These are phyloP conservation scores for Episyrphus balteatus DNA, from an alignment of 1,140 invertebrate species.

Conservation along the genomic window DNA sequence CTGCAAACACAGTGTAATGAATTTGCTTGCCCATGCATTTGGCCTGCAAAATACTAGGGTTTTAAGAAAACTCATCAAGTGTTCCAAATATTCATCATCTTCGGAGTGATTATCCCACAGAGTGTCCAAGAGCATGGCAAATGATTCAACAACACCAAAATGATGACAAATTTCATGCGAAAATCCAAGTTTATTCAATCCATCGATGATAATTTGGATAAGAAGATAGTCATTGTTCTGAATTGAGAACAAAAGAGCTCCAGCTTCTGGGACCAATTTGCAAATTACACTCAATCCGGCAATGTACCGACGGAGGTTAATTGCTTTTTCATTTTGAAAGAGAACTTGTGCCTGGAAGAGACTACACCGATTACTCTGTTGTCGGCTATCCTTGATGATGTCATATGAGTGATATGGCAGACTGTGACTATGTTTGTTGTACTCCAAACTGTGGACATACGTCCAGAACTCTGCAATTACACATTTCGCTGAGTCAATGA, in stretches of 20 bases:
- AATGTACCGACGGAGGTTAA: constrained; percentile 22
- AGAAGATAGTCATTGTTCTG: constrained; percentile 15
- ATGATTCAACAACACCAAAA: constrained; percentile 23
- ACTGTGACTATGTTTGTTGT: constrained; percentile 12
- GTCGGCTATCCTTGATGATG: constrained; percentile 1
- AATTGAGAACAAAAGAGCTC: constrained; percentile 8
- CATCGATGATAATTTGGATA: constrained; percentile 16
- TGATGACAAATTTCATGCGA: constrained; percentile 21
- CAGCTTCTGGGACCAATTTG: constrained; percentile 7
- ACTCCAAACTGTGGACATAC: constrained; percentile 16
- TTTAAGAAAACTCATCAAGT: constrained; percentile 19
- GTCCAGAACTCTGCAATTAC: constrained; percentile 22
- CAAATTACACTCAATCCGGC: constrained; percentile 22
- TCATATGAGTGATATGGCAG: constrained; percentile 17
- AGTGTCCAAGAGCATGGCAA: constrained; percentile 14
- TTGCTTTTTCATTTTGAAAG: constrained; percentile 13
- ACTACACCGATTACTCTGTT: not conserved
- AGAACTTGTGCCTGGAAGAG: constrained; percentile 12
- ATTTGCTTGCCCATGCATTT: constrained; percentile 15
- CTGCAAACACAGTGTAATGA: no score
- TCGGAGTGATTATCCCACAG: constrained; percentile 1
- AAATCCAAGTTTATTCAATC: constrained; percentile 20
- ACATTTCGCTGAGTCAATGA: constrained; percentile 14
- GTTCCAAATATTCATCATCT: not conserved
- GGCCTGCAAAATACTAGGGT: constrained; percentile 24